These are phyloP conservation scores for Phymanthus crucifer DNA, from an alignment of 92 coral and sea anemone species.

Conservation along the genomic window DNA sequence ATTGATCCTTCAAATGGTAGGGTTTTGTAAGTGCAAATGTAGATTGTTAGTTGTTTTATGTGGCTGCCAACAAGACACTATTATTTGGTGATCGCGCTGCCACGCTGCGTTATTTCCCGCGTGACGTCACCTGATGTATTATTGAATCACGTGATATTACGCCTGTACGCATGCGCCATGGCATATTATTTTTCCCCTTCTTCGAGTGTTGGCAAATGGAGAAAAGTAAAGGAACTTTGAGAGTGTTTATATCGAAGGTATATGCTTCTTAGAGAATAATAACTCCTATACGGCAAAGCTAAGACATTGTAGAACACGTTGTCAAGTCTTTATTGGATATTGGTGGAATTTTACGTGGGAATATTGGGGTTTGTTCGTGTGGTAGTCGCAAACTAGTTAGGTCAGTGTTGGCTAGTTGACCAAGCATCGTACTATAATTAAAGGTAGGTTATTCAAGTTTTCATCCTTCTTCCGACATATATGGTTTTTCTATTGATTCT, in stretches of 20 bases:
- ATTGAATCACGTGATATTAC: slow-evolving; percentile 69
- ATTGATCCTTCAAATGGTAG: not conserved
- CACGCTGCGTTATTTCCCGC: slow-evolving; percentile 74
- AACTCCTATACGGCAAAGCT: slow-evolving; percentile 28
- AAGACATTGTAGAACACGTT: slow-evolving; percentile 28
- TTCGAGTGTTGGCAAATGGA: slow-evolving; percentile 72
- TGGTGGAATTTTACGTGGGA: slow-evolving; percentile 36
- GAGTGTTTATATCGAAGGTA: slow-evolving; percentile 36
- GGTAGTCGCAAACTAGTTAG: slow-evolving; percentile 47
- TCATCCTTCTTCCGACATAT: not conserved
- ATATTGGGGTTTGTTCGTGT: slow-evolving; percentile 39
- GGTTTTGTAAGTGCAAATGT: not conserved
- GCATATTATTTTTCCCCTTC: slow-evolving; percentile 32
- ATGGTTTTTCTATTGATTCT: slow-evolving; percentile 4
- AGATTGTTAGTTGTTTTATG: not conserved
- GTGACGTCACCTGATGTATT: slow-evolving; percentile 66
- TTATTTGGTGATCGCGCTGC: slow-evolving; percentile 33
- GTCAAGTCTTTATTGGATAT: not conserved
- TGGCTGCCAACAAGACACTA: slow-evolving; percentile 29
- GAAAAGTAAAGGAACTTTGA: slow-evolving; percentile 53
- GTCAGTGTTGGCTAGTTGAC: slow-evolving; percentile 51
- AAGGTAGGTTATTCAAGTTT: slow-evolving; percentile 56
- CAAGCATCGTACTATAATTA: slow-evolving; percentile 55
- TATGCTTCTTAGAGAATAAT: slow-evolving; percentile 9
- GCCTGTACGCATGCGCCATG: slow-evolving; percentile 63